These are phyloP conservation scores for Melanophora roralis DNA, from an alignment of 2,888 invertebrate species.

Conservation along the genomic window DNA sequence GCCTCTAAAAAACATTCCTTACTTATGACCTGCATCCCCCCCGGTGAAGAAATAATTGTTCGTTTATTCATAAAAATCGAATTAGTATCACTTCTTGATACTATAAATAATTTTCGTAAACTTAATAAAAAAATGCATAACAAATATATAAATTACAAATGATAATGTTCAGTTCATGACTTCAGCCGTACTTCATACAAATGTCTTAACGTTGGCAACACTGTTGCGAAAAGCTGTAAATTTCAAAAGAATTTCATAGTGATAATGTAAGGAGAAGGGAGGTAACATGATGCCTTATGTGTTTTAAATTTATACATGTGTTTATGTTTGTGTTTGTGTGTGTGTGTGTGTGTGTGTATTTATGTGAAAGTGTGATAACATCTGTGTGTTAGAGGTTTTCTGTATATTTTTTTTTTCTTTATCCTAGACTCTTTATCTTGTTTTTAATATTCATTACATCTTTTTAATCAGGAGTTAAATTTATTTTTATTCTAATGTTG, in stretches of 20 bases:
- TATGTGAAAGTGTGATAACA: constrained; percentile 56
- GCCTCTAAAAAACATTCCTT: too few relatives aligned
- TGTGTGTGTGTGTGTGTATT: background rate
- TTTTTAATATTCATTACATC: constrained; percentile 61
- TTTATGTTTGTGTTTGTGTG: background rate
- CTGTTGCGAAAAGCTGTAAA: background rate
- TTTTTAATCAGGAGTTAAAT: constrained; percentile 52
- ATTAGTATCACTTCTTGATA: too few relatives aligned
- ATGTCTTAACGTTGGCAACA: too few relatives aligned
- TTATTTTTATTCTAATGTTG: constrained; percentile 12
- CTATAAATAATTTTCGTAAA: too few relatives aligned
- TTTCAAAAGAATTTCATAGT: background rate
- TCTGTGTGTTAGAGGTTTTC: constrained; percentile 47
- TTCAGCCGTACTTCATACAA: too few relatives aligned
- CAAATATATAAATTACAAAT: too few relatives aligned
- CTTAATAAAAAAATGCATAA: too few relatives aligned
- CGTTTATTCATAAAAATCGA: too few relatives aligned
- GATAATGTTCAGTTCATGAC: too few relatives aligned
- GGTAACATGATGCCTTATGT: constrained; percentile 28
- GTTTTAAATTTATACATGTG: background rate
- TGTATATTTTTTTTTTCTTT: background rate
- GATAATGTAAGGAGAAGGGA: background rate
- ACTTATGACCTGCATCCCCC: too few relatives aligned
- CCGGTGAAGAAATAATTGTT: too few relatives aligned
- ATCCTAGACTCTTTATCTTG: constrained; percentile 34